Conservation (phyloP, 1,140 invertebrate genomes). For the Drosophila murphyi region DNA sequence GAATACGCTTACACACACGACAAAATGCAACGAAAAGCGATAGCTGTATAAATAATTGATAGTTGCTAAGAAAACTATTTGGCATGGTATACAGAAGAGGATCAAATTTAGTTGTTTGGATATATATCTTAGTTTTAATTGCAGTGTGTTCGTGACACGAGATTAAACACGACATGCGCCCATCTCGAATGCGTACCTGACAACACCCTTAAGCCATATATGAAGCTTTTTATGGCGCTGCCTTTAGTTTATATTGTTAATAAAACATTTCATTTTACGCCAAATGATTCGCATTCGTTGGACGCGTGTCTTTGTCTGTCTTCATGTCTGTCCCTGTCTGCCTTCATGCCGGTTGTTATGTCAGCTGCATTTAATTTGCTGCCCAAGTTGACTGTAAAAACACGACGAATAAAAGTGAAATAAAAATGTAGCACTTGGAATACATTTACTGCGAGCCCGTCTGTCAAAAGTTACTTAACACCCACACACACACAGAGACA, state of each 20-base stretch:
- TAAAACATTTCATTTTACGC: slow-evolving; percentile 75
- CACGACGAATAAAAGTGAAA: slow-evolving; percentile 58
- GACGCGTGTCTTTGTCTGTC: slow-evolving; percentile 18
- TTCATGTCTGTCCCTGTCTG: not conserved
- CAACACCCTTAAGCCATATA: not conserved
- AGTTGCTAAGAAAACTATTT: too few relatives aligned
- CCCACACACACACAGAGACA: slow-evolving; percentile 2
- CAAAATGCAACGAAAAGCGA: too few relatives aligned
- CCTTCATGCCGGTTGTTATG: slow-evolving; percentile 28
- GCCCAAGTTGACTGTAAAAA: slow-evolving; percentile 65
- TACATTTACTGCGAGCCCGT: slow-evolving; percentile 38
- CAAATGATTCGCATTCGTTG: slow-evolving; percentile 72
- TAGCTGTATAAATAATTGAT: too few relatives aligned
- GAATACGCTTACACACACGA: too few relatives aligned
- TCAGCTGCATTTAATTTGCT: slow-evolving; percentile 75
- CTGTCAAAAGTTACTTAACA: slow-evolving; percentile 48
- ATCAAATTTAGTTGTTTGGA: too few relatives aligned
- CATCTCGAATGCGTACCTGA: slow-evolving; percentile 3
- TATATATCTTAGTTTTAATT: not conserved
- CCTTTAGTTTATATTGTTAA: slow-evolving; percentile 35
- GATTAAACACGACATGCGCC: not conserved
- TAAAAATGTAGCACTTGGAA: slow-evolving; percentile 47
- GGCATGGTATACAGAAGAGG: too few relatives aligned
- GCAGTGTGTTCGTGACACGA: not conserved
- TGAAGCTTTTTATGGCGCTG: not conserved